phyloP scores from a whole-genome alignment of 2,888 invertebrate genomes.

The Syrphus vitripennis region DNA sequence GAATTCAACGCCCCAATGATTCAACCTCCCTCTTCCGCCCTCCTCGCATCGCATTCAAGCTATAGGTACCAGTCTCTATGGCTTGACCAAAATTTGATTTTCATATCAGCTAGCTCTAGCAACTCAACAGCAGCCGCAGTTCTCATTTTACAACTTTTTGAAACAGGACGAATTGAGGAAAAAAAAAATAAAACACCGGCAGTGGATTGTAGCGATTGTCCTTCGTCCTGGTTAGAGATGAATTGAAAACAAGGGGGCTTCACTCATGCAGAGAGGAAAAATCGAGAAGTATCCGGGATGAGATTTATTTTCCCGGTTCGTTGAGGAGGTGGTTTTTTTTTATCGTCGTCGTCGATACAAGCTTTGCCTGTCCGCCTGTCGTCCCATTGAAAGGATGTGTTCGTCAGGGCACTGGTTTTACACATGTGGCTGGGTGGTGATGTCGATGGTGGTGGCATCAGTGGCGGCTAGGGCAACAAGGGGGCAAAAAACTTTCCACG shows the following conservation, averaged over 20 bases:
- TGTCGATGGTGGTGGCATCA: not conserved
- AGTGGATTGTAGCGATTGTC: conserved; percentile 22
- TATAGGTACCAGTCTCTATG: not conserved
- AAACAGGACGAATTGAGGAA: not conserved
- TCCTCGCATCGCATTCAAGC: not conserved
- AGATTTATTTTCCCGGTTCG: conserved; percentile 45
- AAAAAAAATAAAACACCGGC: conserved; percentile 4
- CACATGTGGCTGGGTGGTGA: conserved; percentile 19
- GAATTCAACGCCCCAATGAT: not conserved
- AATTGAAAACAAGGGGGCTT: conserved; percentile 43
- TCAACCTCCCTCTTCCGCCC: no score
- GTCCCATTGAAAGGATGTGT: conserved; percentile 34
- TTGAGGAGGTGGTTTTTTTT: not conserved
- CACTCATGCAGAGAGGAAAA: conserved; percentile 34
- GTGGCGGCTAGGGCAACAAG: not conserved
- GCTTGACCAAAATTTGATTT: conserved; percentile 62
- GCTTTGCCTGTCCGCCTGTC: conserved; percentile 38
- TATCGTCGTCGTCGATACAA: conserved; percentile 43
- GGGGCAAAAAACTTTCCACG: conserved; percentile 34
- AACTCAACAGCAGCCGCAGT: conserved; percentile 54
- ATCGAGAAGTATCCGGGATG: conserved; percentile 48
- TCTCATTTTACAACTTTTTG: conserved; percentile 58
- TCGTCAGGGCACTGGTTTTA: conserved; percentile 24
- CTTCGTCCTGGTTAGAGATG: conserved; percentile 36
- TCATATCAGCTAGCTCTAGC: conserved; percentile 51